These are phyloP conservation scores for Labeo catla DNA, from an alignment of 2,113 vertebrate genomes.

Conservation along the genomic window DNA sequence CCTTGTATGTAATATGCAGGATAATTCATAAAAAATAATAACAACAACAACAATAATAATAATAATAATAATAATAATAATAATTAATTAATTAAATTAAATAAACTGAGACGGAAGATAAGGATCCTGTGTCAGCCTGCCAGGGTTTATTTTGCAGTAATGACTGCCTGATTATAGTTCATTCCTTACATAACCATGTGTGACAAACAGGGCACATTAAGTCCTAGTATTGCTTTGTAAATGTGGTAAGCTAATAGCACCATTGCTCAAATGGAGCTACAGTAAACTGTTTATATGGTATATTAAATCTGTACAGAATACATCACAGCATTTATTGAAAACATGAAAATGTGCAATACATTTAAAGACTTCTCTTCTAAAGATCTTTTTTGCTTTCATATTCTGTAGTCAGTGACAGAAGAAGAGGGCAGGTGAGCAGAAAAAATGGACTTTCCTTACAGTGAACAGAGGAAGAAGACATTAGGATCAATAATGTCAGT, in stretches of 20 bases:
- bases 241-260: not conserved
- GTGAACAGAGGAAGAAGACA: conserved; percentile 6
- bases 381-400: not conserved
- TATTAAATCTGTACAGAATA: not conserved
- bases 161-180: not conserved
- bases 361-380: not conserved
- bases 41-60: too few species aligned
- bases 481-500: conserved; percentile 43
- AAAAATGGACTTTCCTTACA: not conserved
- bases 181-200: not conserved
- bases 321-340: not conserved
- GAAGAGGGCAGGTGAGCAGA: not conserved
- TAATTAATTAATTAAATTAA: not conserved
- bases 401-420: not conserved
- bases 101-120: not conserved
- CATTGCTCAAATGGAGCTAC: not conserved
- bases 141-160: not conserved
- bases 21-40: not conserved
- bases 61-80: too few species aligned
- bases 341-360: too few species aligned
- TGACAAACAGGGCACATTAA: not conserved
- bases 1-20: not conserved
- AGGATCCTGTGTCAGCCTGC: not conserved
- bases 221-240: not conserved
- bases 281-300: not conserved